Percentiles rank a stretch among this genome's conserved stretches.
phyloP scores from a whole-genome alignment of 2,113 vertebrate species.

The Mobula hypostoma region DNA sequence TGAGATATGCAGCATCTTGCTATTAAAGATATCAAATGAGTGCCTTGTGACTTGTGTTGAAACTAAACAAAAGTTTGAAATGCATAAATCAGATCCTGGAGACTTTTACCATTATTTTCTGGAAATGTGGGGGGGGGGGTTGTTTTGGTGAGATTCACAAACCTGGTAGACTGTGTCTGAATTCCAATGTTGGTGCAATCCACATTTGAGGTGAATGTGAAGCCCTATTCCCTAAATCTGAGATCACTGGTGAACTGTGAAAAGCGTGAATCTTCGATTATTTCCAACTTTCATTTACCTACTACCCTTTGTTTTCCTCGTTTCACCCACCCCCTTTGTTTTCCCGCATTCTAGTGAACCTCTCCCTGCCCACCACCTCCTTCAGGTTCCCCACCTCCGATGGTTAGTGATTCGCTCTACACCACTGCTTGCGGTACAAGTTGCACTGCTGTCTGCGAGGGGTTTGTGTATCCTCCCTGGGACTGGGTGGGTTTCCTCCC shows the following conservation, averaged over 20 bases:
- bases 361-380: too few relatives aligned
- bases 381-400: too few relatives aligned
- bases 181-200: not conserved
- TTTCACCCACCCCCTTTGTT: too few relatives aligned
- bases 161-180: not conserved
- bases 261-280: not conserved
- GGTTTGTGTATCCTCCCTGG: too few relatives aligned
- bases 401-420: too few relatives aligned
- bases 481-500: too few relatives aligned
- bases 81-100: not conserved
- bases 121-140: not conserved
- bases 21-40: not conserved
- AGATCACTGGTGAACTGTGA: not conserved
- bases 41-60: not conserved
- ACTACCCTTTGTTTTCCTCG: too few relatives aligned
- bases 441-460: too few relatives aligned
- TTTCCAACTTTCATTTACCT: too few relatives aligned
- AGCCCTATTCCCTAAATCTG: not conserved
- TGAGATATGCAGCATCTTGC: not conserved
- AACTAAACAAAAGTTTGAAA: not conserved
- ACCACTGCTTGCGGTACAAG: too few relatives aligned
- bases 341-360: too few relatives aligned
- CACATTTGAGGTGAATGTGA: not conserved
- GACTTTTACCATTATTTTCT: not conserved
- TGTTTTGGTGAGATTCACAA: not conserved